Evolutionary conservation across 2,888 invertebrate species (phyloP).

Genomic region (Cantharis lateralis): DNA sequence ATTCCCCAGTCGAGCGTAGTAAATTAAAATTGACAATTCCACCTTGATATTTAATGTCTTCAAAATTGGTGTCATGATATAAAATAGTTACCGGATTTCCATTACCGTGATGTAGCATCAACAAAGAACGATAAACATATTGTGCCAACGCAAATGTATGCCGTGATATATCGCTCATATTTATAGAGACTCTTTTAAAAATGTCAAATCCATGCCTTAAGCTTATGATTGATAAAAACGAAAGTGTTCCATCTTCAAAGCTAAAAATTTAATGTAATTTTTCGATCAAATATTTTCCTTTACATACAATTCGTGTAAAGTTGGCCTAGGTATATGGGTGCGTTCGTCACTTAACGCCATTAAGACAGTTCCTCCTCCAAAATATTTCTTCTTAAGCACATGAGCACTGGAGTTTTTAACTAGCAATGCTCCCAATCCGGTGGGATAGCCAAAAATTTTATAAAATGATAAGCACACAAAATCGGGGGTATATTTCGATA

Average conservation of each 20-base stretch:
- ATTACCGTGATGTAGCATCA: slow-evolving; percentile 71
- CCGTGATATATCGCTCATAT: slow-evolving; percentile 67
- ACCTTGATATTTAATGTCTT: slow-evolving; percentile 71
- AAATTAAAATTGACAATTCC: slow-evolving; percentile 90
- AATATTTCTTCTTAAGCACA: slow-evolving; percentile 74
- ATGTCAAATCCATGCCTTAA: slow-evolving; percentile 83
- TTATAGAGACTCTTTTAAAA: slow-evolving; percentile 67
- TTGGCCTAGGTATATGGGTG: slow-evolving; percentile 71
- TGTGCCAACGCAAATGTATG: slow-evolving; percentile 80
- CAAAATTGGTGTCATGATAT: slow-evolving; percentile 76
- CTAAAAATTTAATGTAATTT: slow-evolving; percentile 55
- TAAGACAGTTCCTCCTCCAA: slow-evolving; percentile 94
- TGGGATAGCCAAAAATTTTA: slow-evolving; percentile 96
- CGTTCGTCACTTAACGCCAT: slow-evolving; percentile 75
- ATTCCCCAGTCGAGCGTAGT: slow-evolving; percentile 73
- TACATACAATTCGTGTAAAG: slow-evolving; percentile 73
- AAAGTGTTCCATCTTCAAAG: slow-evolving; percentile 93
- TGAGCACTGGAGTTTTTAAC: slow-evolving; percentile 69
- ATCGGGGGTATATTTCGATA: slow-evolving; percentile 76
- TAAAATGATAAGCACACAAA: slow-evolving; percentile 94
- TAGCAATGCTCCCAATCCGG: slow-evolving; percentile 89
- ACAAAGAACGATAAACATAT: slow-evolving; percentile 70
- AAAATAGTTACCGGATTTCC: slow-evolving; percentile 69
- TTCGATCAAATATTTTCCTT: not conserved
- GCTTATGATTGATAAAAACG: slow-evolving; percentile 83